Conservation (phyloP, 2,888 invertebrate species). For the Scaeva pyrastri region DNA sequence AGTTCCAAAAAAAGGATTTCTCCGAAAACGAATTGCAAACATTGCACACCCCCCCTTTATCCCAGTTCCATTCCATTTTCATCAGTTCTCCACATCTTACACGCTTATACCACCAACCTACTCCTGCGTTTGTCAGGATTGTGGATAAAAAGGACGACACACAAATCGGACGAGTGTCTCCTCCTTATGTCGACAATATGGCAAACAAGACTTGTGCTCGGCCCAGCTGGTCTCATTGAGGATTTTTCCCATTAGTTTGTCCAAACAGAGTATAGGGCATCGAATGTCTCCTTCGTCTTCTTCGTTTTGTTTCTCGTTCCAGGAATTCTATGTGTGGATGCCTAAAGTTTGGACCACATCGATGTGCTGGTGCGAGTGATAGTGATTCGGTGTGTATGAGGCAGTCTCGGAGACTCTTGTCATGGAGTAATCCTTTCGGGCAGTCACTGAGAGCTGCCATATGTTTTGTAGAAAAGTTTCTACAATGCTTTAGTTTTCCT, state of each 20-base stretch:
- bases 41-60: too few relatives aligned
- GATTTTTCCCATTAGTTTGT: constrained; percentile 82
- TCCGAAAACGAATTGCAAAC: neutral
- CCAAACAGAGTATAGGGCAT: constrained; percentile 77
- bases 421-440: constrained; percentile 54
- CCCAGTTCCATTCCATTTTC: too few relatives aligned
- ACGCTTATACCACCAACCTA: too few relatives aligned
- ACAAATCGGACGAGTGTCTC: constrained; percentile 46
- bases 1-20: neutral
- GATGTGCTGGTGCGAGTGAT: neutral
- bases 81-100: too few relatives aligned
- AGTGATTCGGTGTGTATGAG: neutral
- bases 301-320: neutral
- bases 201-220: constrained; percentile 67
- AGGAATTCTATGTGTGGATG: neutral
- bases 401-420: neutral
- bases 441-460: constrained; percentile 43
- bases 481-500: neutral
- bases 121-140: constrained; percentile 39
- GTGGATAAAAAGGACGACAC: constrained; percentile 37
- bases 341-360: neutral
- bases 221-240: constrained; percentile 57
- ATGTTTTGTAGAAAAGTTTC: constrained; percentile 60
- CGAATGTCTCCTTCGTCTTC: constrained; percentile 46
- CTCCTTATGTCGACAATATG: constrained; percentile 38